These are phyloP conservation scores for Austrofundulus limnaeus DNA, from an alignment of 2,113 vertebrate genomes.

Conservation along the genomic window DNA sequence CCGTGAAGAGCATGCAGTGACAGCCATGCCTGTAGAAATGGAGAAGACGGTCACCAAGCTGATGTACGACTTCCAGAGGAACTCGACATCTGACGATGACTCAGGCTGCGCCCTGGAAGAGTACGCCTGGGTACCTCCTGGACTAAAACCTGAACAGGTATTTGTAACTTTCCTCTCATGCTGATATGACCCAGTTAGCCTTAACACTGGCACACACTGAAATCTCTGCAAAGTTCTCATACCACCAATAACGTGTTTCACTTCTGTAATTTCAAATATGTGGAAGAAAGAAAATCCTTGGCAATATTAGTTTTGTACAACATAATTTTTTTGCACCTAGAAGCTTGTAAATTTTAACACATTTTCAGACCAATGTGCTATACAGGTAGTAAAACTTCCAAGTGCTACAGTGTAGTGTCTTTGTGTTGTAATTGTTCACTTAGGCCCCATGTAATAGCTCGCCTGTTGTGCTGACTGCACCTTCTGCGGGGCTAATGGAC, in stretches of 20 bases:
- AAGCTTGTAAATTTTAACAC: slow-evolving; percentile 1
- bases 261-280: too few relatives aligned
- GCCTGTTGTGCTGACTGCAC: slow-evolving; percentile 14
- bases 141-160: slow-evolving; percentile 98
- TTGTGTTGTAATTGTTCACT: background rate
- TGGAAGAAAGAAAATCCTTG: background rate
- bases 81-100: slow-evolving; percentile 96
- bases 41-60: slow-evolving; percentile 98
- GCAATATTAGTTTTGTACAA: background rate
- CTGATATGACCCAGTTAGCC: background rate
- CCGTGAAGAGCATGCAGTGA: slow-evolving; percentile 94
- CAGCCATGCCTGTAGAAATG: slow-evolving; percentile 96
- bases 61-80: slow-evolving; percentile 99
- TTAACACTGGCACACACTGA: background rate
- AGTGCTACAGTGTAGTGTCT: background rate
- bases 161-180: background rate
- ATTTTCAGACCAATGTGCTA: background rate
- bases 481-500: slow-evolving; percentile 29
- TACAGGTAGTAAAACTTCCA: slow-evolving; percentile 5
- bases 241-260: background rate
- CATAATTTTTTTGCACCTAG: background rate
- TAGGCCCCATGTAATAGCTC: slow-evolving; percentile 2
- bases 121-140: slow-evolving; percentile 95
- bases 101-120: slow-evolving; percentile 97
- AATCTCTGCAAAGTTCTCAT: background rate